A percentile compares a stretch with the other conserved stretches of the same genome.
Evolutionary conservation across 2,113 vertebrate genomes (phyloP).

Genomic region (Sterrhoptilus dennistouni): DNA sequence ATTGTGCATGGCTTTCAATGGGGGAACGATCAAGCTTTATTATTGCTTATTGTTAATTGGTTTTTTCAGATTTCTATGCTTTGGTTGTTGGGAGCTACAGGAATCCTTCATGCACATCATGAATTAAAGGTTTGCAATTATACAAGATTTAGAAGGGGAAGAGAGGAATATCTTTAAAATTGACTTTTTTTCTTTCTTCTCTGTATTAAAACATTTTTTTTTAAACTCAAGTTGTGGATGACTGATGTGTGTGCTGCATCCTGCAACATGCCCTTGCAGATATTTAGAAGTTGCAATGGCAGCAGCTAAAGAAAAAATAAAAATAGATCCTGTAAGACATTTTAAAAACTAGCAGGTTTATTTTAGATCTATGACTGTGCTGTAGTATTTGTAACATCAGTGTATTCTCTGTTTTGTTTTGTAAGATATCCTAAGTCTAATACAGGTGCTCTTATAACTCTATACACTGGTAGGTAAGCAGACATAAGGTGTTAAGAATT

Average conservation of each 20-base stretch:
- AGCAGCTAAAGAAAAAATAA: neutral
- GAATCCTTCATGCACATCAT: neutral
- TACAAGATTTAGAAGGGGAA: neutral
- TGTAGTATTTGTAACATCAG: neutral
- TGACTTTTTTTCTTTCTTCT: neutral
- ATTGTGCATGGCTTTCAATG: neutral
- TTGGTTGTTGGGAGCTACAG: neutral
- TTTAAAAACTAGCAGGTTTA: rapidly evolving
- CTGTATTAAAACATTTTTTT: neutral
- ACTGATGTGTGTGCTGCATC: neutral
- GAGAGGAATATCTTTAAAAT: neutral
- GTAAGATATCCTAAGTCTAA: neutral
- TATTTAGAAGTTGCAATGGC: neutral
- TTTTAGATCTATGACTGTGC: neutral
- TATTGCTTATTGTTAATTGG: neutral
- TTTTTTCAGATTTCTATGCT: neutral
- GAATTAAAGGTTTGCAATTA: neutral
- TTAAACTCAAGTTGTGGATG: neutral
- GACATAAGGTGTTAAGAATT: neutral
- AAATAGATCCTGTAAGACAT: neutral
- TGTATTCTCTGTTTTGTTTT: neutral
- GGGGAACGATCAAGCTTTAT: neutral
- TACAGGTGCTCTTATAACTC: neutral
- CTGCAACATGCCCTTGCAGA: neutral
- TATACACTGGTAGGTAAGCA: neutral